Evolutionary conservation across 30 jellyfish, hydroid and myxozoan genomes (phyloP), one percentile per base, ranked within the genome.

Genomic region (Aurelia sp.): DNA sequence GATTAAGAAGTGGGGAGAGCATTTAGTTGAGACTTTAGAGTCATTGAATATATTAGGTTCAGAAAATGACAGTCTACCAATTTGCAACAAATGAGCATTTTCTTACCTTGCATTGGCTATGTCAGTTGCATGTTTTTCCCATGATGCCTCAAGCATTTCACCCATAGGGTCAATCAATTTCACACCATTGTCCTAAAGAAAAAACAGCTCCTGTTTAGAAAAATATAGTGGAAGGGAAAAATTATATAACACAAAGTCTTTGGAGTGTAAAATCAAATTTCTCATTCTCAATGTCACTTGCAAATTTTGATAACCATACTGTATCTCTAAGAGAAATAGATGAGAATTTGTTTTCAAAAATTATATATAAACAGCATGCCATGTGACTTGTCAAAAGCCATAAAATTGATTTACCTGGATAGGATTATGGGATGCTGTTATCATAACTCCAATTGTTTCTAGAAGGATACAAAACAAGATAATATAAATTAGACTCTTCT

Each of bases 361-460:
- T 2, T 3, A 37, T 7, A n/a, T 0, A 37, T 37, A 3, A 37
- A 37, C 50, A 37, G 50, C 50, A 37, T 0, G 50, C 50, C 7
- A 7, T 10, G 4, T 1, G 11, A 37, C 33, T 27, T 27, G 33
- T 27, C 33, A 27, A 15, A n/a, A 18, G 23, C 22, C 13, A 64
- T 12, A 66, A 6, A 17, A 19, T 17, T 20, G 0, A 47, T 71
- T 16, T 55, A 87, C 98, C 93, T 87, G 89, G 40, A 86, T 87
- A 0, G 98, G 98, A 58, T 92, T 92, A 71, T 92, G 98, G 5
- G 98, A 92, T 16, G 98, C 98, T 63, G 98, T 92, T n/a, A 92
- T 82, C 98, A 92, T 92, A 10, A 92, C 98, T 64, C 98, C 98
- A 79, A 92, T 87, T 41, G 98, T 76, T 79, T 92, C 98, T 92